Base-by-base conservation (phyloP, 2,113 vertebrate genomes). In the Haemorhous mexicanus region DNA sequence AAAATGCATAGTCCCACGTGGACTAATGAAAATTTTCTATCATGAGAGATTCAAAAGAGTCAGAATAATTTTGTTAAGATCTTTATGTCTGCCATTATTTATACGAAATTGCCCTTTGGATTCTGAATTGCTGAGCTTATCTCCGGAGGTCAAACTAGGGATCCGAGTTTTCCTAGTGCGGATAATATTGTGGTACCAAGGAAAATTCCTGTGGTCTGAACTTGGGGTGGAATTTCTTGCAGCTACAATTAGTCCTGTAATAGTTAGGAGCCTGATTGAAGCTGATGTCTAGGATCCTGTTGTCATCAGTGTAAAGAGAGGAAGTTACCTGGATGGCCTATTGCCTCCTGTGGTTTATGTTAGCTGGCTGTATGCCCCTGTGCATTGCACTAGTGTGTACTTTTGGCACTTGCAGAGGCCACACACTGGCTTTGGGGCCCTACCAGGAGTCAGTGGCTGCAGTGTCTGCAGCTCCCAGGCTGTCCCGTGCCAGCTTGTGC, bases 401-500 rank as follows among this genome's bases (percentile, higher is more conserved):
- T 69, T 83, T 59, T 43, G 49, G 81, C 49, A 17, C 49, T 41
- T 49, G n/a, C 16, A 74, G 66, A 85, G 24, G 39, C 9, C 50
- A 41, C 74, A 37, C 5, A 2, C 5, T 62, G 69, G 16, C 41
- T 81, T 35, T 80, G 52, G 21, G 15, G 33, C 58, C 41, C 23
- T 49, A 24, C n/a, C 10, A 15, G 24, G 30, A 26, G 73, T 10
- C 44, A 47, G 33, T 39, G 41, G 20, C 37, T 66, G 17, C 7
- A 47, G 37, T 8, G 21, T 16, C 21, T 81, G 78, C 16, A 84
- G 55, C 55, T 73, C 3, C 19, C 63, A 72, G 67, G 15, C 58
- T 86, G 28, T 21, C 16, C 32, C 0, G 0, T 27, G 21, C n/a
- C 1, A 3, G 37, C 9, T 67, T 58, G 9, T 3, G 27, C 50